Percentiles rank a stretch among this genome's conserved stretches.
phyloP scores from a whole-genome alignment of 1,140 invertebrate species.

The Brachionus koreanus region DNA sequence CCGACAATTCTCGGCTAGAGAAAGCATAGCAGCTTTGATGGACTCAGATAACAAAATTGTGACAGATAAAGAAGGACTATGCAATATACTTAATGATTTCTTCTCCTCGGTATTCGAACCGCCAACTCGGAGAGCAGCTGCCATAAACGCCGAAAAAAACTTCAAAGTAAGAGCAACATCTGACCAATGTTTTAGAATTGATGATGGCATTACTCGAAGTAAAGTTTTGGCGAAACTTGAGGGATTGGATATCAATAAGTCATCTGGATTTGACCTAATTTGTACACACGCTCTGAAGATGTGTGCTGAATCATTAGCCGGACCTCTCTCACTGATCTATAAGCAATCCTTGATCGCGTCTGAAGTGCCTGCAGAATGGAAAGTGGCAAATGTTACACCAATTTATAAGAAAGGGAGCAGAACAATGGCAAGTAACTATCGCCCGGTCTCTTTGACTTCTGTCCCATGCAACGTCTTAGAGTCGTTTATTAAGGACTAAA shows the following conservation, averaged over 20 bases:
- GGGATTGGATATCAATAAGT: neutral
- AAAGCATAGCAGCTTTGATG: neutral
- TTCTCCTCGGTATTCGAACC: neutral
- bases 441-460: too few relatives aligned
- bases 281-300: neutral
- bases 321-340: neutral
- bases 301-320: neutral
- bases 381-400: conserved; percentile 38
- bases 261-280: neutral
- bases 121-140: neutral
- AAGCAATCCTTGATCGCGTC: neutral
- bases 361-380: conserved; percentile 37
- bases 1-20: neutral
- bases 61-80: neutral
- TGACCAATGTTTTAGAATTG: neutral
- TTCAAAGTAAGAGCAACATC: neutral
- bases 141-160: neutral
- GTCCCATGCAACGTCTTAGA: too few relatives aligned
- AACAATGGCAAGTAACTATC: conserved; percentile 26
- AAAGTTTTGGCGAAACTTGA: too few relatives aligned
- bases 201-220: neutral
- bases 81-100: neutral
- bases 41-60: neutral
- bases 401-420: conserved; percentile 38
- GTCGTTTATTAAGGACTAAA: too few relatives aligned